phyloP scores from a whole-genome alignment of 2,113 vertebrate species.

The Salvelinus fontinalis region DNA sequence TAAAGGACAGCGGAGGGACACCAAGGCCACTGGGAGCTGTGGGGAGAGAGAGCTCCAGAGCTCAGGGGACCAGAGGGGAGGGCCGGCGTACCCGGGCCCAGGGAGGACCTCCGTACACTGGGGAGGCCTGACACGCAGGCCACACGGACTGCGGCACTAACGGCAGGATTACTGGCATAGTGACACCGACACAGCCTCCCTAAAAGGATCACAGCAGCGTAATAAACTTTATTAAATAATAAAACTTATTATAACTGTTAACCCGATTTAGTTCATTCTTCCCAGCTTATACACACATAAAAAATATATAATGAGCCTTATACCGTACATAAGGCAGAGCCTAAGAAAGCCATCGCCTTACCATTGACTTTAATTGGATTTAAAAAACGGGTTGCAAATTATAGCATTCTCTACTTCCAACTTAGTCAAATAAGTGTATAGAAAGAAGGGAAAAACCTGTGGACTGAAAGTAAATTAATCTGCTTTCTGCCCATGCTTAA shows the following conservation, averaged over 20 bases:
- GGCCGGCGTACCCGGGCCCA: constrained; percentile 58
- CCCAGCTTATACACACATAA: constrained; percentile 93
- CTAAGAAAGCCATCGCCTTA: constrained; percentile 98
- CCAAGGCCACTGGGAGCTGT: constrained; percentile 50
- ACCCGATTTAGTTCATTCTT: constrained; percentile 99
- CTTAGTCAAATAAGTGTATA: constrained; percentile 90
- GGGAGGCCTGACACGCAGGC: constrained; percentile 78
- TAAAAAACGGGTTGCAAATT: constrained; percentile 99
- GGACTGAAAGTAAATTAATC: constrained; percentile 99
- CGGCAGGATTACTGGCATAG: constrained; percentile 92
- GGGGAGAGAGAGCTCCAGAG: constrained; percentile 52
- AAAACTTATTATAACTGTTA: constrained; percentile 99
- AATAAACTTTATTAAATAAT: constrained; percentile 99
- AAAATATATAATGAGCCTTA: constrained; percentile 97
- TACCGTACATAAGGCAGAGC: constrained; percentile 99
- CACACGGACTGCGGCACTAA: constrained; percentile 88
- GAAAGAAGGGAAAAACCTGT: constrained; percentile 83
- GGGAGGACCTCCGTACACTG: constrained; percentile 66
- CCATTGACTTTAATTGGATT: constrained; percentile 99
- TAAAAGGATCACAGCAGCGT: constrained; percentile 98
- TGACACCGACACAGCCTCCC: constrained; percentile 96
- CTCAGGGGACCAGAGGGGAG: constrained; percentile 65
- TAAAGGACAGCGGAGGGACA: constrained; percentile 32
- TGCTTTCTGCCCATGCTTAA: constrained; percentile 99
- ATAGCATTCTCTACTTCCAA: constrained; percentile 99